Base-by-base conservation (phyloP, 2,888 invertebrate genomes). In the Troides helena region DNA sequence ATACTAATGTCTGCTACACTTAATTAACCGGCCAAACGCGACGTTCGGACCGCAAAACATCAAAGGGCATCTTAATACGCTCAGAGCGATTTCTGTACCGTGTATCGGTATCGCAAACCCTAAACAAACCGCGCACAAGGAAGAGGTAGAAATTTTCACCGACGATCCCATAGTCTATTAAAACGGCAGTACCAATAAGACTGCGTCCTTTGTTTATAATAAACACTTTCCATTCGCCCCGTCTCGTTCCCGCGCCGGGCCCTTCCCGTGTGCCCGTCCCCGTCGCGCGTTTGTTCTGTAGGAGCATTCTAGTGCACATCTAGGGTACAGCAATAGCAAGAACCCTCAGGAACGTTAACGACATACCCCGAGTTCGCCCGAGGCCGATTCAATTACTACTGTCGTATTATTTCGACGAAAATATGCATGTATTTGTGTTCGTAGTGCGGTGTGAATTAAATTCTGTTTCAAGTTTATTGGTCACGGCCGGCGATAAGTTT, bases 371-470 rank as follows among this genome's bases (percentile, higher is more conserved):
- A 87, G 86, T 87, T 85, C 84, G 91, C 92, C 90, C 86, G 86
- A 87, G 91, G 92, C 91, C 89, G 91, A 92, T 91, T 91, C 92
- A 91, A 92, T 92, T 92, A 92, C 92, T 89, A 90, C 90, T 86
- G 88, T 88, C 86, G 89, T 90, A 91, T 91, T 91, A 91, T 91
- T 89, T 87, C 85, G 87, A 87, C 85, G 89, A 90, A 91, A 91
- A 90, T 92, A 91, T 92, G 89, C 90, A 88, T 89, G 88, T 89
- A 84, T 89, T 88, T 85, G 84, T 88, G 85, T 85, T 80, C 78
- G 79, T 82, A 87, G 84, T 89, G 88, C 80, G 89, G 90, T 88
- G 88, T 89, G 87, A 89, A 90, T 91, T 91, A 84, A 88, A 88
- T 88, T 88, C 86, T 89, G 87, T 87, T 86, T 84, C 84, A 82